Percentiles rank a stretch among this genome's conserved stretches.
Evolutionary conservation across 2,797 vertebrate genomes (phyloP).

Genomic region (Alcedo quadribrachys): DNA sequence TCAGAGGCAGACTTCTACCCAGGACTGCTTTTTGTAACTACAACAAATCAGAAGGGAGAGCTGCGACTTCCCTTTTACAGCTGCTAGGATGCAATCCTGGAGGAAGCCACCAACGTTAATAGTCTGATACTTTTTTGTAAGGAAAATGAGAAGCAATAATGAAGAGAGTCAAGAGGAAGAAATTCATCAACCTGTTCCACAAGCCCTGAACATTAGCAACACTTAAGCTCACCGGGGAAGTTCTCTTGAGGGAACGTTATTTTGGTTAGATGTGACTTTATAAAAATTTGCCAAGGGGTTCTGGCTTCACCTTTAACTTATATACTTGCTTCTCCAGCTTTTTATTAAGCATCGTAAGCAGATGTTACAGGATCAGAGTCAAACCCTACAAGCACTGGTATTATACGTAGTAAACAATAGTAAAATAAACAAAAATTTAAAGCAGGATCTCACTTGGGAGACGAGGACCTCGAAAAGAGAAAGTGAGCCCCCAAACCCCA

Average conservation of each 20-base stretch:
- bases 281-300: background rate
- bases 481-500: accelerated
- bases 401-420: accelerated
- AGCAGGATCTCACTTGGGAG: background rate
- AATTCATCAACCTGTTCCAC: background rate
- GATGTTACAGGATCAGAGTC: accelerated
- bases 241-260: background rate
- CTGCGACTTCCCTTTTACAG: background rate
- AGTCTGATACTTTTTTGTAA: background rate
- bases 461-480: accelerated
- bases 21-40: background rate
- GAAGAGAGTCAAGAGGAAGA: background rate
- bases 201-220: background rate
- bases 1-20: background rate
- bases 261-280: background rate
- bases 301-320: background rate
- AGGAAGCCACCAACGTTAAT: background rate
- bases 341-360: background rate
- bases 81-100: background rate
- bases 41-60: constrained; percentile 30
- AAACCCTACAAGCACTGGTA: background rate
- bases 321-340: background rate
- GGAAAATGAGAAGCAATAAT: background rate
- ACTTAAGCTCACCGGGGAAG: background rate
- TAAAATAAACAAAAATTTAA: background rate